A percentile compares a stretch with the other conserved stretches of the same genome.
phyloP scores from a whole-genome alignment of 2,113 vertebrate genomes.

The Craseonycteris thonglongyai region DNA sequence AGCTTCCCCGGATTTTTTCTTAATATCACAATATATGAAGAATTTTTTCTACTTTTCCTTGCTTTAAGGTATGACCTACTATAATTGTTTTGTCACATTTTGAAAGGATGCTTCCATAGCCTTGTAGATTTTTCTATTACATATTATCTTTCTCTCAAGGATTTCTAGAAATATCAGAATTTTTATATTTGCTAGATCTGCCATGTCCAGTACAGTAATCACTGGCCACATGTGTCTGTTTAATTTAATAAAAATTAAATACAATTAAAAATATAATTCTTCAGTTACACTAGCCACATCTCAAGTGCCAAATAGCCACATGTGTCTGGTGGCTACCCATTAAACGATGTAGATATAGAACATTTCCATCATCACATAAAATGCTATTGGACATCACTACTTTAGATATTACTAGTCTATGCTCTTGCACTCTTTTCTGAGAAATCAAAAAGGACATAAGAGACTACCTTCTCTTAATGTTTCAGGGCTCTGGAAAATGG shows the following conservation, averaged over 20 bases:
- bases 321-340: neutral
- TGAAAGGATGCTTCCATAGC: neutral
- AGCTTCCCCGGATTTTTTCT: conserved; percentile 3
- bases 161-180: neutral
- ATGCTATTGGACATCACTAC: neutral
- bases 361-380: neutral
- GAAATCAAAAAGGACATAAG: neutral
- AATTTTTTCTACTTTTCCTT: neutral
- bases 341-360: neutral
- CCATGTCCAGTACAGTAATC: neutral
- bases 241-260: conserved; percentile 20
- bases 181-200: neutral
- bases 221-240: neutral
- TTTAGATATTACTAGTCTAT: neutral
- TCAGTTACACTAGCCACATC: neutral
- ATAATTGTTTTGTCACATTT: conserved; percentile 10
- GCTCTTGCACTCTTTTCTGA: neutral
- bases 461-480: neutral
- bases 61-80: neutral
- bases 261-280: neutral
- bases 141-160: neutral
- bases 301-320: neutral
- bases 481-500: neutral
- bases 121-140: neutral
- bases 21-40: neutral